Evolutionary conservation across 2,888 invertebrate species (phyloP), one percentile per base, ranked within the genome.

Genomic region (Eristalis intricaria): DNA sequence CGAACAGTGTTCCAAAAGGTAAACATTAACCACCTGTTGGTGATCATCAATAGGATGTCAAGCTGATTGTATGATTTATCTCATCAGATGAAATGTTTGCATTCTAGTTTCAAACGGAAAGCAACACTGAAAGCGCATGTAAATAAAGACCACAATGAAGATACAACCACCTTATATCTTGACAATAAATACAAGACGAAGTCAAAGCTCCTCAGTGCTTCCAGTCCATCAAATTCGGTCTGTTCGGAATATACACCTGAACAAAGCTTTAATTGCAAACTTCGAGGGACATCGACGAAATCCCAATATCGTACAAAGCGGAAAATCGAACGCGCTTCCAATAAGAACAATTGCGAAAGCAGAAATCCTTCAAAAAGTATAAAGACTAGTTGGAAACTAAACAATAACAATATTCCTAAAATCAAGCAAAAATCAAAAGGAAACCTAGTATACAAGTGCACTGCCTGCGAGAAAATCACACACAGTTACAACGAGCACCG

Each of bases 391-490:
- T 43, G 43, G 43, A 43, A 50, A 50, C 8, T 50, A 11, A 64
- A 11, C 10, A 81, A 38, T n/a, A 70, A 43, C n/a, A 82, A 64
- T 23, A 66, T 19, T 23, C 43, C 71, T 3, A 2, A 10, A 4
- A 78, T 74, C 11, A 78, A 70, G 32, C 58, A 50, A 4, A 63
- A 50, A 10, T 56, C 61, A 26, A 84, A 82, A 26, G 70, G 78
- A 2, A 32, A 78, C 22, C 83, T 70, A 56, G 89, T 88, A 1
- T 89, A 88, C 58, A 82, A 89, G 50, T 89, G 89, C 35, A 84
- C 73, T 8, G 71, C 84, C 0, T 89, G 89, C 58, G 82, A 84
- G 13, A 88, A 89, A 69, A 89, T 89, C 26, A 80, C 84, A 4
- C 32, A 68, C 2, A 32, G 65, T 65, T 81, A 84, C 22, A 23